phyloP scores from a whole-genome alignment of 2,797 vertebrate species.

The Clarias laeviceps region DNA sequence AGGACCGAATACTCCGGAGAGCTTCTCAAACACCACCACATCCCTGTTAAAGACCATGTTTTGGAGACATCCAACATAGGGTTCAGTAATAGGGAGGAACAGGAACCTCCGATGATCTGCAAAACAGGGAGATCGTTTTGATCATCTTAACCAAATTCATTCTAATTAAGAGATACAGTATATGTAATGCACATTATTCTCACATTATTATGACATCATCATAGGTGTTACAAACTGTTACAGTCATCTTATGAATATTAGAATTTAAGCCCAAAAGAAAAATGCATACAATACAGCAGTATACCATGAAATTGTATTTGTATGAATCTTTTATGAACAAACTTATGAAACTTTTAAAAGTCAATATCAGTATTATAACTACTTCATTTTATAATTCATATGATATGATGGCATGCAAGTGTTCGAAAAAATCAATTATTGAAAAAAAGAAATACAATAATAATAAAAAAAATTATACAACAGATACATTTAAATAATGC shows the following conservation, averaged over 20 bases:
- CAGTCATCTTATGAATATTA: neutral
- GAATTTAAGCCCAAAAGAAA: neutral
- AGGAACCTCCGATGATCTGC: conserved; percentile 68
- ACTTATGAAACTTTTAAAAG: neutral
- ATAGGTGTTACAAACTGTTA: neutral
- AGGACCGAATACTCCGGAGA: conserved; percentile 75
- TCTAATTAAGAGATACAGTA: neutral
- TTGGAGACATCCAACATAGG: conserved; percentile 86
- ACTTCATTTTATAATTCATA: neutral
- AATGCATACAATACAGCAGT: too few species aligned
- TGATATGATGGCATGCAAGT: neutral
- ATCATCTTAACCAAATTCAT: neutral
- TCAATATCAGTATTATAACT: neutral
- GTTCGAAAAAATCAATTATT: neutral
- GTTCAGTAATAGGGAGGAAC: conserved; percentile 72
- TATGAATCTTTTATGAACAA: neutral
- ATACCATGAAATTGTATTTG: neutral
- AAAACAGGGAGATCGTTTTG: conserved; percentile 34
- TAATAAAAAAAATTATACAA: neutral
- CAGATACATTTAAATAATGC: neutral
- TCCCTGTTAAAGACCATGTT: conserved; percentile 80
- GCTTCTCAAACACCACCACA: conserved; percentile 72
- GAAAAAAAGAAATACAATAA: too few species aligned
- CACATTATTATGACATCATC: neutral
- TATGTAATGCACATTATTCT: neutral